These are phyloP conservation scores for Lithophane semibrunnea DNA, from an alignment of 2,888 invertebrate genomes.

Conservation along the genomic window DNA sequence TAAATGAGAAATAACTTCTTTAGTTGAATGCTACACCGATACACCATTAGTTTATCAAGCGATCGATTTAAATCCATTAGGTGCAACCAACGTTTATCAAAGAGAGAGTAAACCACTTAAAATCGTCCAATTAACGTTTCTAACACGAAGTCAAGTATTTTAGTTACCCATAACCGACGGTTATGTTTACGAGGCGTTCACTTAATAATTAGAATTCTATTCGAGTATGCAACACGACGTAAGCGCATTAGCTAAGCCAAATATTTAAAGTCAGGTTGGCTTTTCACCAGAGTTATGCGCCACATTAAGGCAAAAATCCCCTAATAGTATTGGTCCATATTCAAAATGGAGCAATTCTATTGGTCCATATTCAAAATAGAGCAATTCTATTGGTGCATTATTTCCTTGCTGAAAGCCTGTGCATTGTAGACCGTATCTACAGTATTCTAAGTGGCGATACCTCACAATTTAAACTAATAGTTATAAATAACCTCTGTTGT, in stretches of 20 bases:
- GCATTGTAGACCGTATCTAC: slow-evolving; percentile 59
- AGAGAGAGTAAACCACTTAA: slow-evolving; percentile 48
- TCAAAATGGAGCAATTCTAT: background rate
- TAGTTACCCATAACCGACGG: slow-evolving; percentile 43
- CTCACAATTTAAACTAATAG: slow-evolving; percentile 70
- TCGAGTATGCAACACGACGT: slow-evolving; percentile 41
- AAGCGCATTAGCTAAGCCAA: slow-evolving; percentile 77
- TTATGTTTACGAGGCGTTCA: slow-evolving; percentile 47
- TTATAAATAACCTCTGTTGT: slow-evolving; percentile 65
- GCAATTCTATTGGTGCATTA: slow-evolving; percentile 6
- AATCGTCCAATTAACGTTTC: slow-evolving; percentile 56
- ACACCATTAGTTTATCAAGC: slow-evolving; percentile 7
- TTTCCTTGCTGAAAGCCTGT: slow-evolving; percentile 29
- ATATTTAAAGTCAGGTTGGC: slow-evolving; percentile 77
- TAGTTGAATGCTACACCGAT: slow-evolving; percentile 3
- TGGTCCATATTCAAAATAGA: background rate
- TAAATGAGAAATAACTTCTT: background rate
- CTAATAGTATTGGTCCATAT: background rate
- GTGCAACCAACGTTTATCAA: slow-evolving; percentile 38
- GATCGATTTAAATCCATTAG: slow-evolving; percentile 42
- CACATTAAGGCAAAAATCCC: background rate
- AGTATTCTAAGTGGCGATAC: slow-evolving; percentile 56
- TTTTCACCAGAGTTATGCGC: background rate
- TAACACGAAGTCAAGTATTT: slow-evolving; percentile 52
- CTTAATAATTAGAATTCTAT: slow-evolving; percentile 38